phyloP scores from a whole-genome alignment of 2,888 invertebrate species.

The Criorhina ranunculi region DNA sequence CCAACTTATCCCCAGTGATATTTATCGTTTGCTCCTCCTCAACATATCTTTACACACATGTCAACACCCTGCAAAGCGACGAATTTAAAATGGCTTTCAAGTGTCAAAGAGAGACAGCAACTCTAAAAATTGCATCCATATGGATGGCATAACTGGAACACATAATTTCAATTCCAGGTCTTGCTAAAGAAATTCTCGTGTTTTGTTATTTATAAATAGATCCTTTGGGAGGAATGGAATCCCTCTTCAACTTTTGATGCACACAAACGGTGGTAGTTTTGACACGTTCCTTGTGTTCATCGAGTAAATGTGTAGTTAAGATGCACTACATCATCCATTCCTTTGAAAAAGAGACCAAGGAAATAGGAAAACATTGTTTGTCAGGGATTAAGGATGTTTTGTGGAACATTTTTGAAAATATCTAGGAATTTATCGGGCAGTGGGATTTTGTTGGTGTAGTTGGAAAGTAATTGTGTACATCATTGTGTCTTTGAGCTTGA shows the following conservation, averaged over 20 bases:
- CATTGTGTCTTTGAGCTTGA: too few relatives aligned
- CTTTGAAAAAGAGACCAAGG: slow-evolving; percentile 6
- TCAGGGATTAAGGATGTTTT: slow-evolving; percentile 22
- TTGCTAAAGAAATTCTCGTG: slow-evolving; percentile 22
- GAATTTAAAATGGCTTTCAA: slow-evolving; percentile 28
- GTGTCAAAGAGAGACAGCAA: slow-evolving; percentile 3
- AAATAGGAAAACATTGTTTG: slow-evolving; percentile 21
- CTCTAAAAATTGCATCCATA: slow-evolving; percentile 43
- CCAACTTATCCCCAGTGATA: too few relatives aligned
- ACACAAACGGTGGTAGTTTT: slow-evolving; percentile 36
- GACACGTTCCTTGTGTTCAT: slow-evolving; percentile 34
- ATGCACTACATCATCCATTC: slow-evolving; percentile 26
- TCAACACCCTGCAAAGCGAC: slow-evolving; percentile 30
- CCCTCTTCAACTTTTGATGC: slow-evolving; percentile 49
- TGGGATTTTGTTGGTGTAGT: too few relatives aligned
- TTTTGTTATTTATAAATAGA: slow-evolving; percentile 44
- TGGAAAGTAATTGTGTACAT: too few relatives aligned
- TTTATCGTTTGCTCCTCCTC: slow-evolving; percentile 9
- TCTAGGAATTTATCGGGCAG: not conserved
- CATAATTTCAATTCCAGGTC: not conserved
- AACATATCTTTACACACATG: slow-evolving; percentile 49
- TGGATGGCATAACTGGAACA: not conserved
- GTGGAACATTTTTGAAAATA: not conserved
- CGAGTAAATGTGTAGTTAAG: not conserved
- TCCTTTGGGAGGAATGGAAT: slow-evolving; percentile 33